Conservation (phyloP, 2,797 vertebrate genomes). For the Pyrocephalus nanus region DNA sequence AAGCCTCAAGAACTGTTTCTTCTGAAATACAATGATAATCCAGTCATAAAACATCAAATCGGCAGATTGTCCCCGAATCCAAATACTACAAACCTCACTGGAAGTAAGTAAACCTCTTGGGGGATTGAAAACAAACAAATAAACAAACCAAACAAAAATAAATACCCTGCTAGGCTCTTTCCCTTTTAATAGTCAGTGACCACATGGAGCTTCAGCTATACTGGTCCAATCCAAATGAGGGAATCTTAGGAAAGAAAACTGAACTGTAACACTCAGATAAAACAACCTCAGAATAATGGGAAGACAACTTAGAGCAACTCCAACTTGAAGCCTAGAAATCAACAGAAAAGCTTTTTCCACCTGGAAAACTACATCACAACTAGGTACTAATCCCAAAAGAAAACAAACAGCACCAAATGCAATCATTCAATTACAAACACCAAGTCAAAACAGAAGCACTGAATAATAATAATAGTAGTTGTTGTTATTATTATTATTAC, state of each 20-base stretch:
- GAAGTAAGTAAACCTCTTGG: neutral
- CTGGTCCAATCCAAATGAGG: neutral
- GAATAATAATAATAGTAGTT: neutral
- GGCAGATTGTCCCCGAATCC: neutral
- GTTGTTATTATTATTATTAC: too few species aligned
- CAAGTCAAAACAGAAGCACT: neutral
- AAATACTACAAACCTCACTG: neutral
- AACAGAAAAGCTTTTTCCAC: neutral
- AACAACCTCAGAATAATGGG: neutral
- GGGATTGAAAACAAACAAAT: neutral
- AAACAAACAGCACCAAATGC: neutral
- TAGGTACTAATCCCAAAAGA: conserved; percentile 11
- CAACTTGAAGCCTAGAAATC: neutral
- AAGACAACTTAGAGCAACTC: neutral
- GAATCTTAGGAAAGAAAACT: neutral
- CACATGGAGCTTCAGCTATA: neutral
- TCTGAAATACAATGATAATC: neutral
- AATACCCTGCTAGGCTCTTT: neutral
- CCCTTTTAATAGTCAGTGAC: neutral
- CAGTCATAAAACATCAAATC: neutral
- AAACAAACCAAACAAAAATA: neutral
- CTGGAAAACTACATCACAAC: neutral
- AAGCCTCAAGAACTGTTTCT: neutral
- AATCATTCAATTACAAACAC: neutral
- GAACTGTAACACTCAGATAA: neutral